Base-by-base conservation (phyloP, 2,797 vertebrate genomes). In the Florisuga fusca region DNA sequence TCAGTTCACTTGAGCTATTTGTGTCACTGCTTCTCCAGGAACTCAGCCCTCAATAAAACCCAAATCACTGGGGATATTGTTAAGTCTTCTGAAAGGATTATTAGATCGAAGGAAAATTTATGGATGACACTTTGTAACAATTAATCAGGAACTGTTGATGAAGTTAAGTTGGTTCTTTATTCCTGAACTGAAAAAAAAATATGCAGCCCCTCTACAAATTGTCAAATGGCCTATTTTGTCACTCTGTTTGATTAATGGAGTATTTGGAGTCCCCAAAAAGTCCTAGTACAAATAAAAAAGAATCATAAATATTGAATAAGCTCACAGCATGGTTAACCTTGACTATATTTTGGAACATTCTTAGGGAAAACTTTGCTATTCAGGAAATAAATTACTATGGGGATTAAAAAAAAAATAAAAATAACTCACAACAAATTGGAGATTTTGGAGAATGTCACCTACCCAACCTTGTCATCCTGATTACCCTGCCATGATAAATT, bases 161-260 rank as follows among this genome's bases (percentile, higher is more conserved):
- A 99, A 99, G 96, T 98, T 98, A 98, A 98, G 97, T 98, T 98
- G 98, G 97, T 97, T 97, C 98, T 98, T 98, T 94, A 93, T 96
- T 96, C 93, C 96, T 61, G 66, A 93, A 81, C 74, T 81, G 64
- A 53, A 87, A 87, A 69, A 46, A 46, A 96, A 88, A 76, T 27
- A 95, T 53, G 69, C 95, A 93, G 83, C 61, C 92, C 84, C 89
- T 91, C 95, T 94, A 93, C 91, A 96, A 92, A 96, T 97, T 98
- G 98, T 99, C 98, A 98, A 96, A 97, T 92, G 97, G 98, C 98
- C 98, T 98, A 97, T 97, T 98, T 98, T 99, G 98, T 99, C 98
- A 98, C 98, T 98, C 97, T 97, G 97, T 98, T 98, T 99, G 99
- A 99, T 99, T 99, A 99, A 99, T 99, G 98, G 98, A 95, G 98